Percentiles rank a stretch among this genome's conserved stretches.
These are phyloP conservation scores for Vipera latastei DNA, from an alignment of 2,797 vertebrate genomes.

Conservation along the genomic window DNA sequence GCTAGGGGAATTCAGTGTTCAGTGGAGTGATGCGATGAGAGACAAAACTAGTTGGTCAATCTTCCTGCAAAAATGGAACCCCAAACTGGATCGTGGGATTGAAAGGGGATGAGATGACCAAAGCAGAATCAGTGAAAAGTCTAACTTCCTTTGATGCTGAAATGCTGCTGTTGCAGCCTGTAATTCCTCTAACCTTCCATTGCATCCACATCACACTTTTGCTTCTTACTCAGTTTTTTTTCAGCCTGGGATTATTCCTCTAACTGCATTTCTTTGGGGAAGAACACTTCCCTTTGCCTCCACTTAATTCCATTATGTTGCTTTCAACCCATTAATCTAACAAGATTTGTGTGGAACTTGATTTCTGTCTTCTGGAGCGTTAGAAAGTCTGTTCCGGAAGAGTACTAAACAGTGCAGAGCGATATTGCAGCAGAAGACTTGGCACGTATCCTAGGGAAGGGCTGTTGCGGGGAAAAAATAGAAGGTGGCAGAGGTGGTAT, in stretches of 20 bases:
- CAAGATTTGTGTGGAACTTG: not conserved
- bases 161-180: not conserved
- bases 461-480: not conserved
- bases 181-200: not conserved
- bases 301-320: not conserved
- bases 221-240: not conserved
- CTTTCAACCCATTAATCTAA: not conserved
- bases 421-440: not conserved
- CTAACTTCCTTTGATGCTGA: not conserved
- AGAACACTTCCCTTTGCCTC: not conserved
- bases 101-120: not conserved
- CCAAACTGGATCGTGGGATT: not conserved
- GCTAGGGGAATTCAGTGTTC: no score
- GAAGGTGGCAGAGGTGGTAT: not conserved
- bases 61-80: not conserved
- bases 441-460: not conserved
- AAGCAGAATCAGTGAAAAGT: not conserved
- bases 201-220: not conserved
- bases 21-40: no score
- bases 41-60: not conserved
- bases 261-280: not conserved
- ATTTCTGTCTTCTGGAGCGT: not conserved
- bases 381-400: not conserved
- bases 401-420: no score
- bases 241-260: not conserved